phyloP scores from a whole-genome alignment of 2,113 vertebrate species.

The Anhinga rufa region DNA sequence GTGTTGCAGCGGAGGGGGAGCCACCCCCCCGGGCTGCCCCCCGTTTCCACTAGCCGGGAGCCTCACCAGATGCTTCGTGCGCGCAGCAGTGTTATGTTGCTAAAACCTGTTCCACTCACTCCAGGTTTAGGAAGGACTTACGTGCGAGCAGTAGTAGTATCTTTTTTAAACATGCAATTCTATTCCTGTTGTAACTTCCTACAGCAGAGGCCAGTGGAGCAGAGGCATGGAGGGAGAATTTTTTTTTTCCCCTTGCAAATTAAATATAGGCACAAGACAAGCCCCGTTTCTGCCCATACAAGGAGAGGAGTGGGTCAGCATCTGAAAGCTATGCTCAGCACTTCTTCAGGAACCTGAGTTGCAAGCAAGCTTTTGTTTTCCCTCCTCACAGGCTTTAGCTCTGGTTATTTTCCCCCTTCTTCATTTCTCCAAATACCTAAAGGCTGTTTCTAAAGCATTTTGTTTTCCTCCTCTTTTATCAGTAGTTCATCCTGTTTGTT shows the following conservation, averaged over 20 bases:
- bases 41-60: fast-evolving
- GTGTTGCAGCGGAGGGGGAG: not conserved
- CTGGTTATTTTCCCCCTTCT: not conserved
- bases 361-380: not conserved
- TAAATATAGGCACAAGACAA: slow-evolving; percentile 61
- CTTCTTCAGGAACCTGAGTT: not conserved
- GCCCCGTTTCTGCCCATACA: slow-evolving; percentile 55
- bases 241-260: slow-evolving; percentile 1
- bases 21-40: not conserved
- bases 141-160: fast-evolving
- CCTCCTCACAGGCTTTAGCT: not conserved
- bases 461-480: not conserved
- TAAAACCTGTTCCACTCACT: not conserved
- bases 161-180: not conserved
- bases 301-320: slow-evolving; percentile 43
- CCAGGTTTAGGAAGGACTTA: not conserved
- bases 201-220: not conserved
- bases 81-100: not conserved
- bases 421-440: not conserved
- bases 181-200: not conserved
- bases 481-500: not conserved
- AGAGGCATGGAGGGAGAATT: not conserved
- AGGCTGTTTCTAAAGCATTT: not conserved
- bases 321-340: not conserved
- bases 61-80: not conserved